Conservation (phyloP, 2,888 invertebrate genomes). For the Pachymerium ferrugineum region DNA sequence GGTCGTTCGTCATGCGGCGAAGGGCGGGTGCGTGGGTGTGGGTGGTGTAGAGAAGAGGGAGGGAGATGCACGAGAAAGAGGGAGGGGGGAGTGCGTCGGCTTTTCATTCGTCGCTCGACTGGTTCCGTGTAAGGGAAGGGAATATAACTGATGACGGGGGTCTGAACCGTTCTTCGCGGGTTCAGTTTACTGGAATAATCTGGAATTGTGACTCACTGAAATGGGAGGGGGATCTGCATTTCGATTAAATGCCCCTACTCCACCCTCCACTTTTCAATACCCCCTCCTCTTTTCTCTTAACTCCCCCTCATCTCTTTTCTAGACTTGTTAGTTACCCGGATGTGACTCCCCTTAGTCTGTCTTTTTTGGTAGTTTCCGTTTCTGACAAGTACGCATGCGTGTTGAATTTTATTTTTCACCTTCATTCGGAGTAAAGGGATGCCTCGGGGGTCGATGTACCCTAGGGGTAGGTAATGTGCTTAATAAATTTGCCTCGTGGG, state of each 20-base stretch:
- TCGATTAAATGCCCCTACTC: conserved; percentile 16
- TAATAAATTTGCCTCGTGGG: conserved; percentile 16
- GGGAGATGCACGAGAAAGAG: background rate
- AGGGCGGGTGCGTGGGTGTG: conserved; percentile 21
- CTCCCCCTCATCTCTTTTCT: background rate
- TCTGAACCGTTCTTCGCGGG: conserved; percentile 27
- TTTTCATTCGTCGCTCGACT: conserved; percentile 27
- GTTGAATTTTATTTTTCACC: background rate
- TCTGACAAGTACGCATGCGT: background rate
- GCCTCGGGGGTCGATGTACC: background rate
- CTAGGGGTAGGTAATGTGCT: conserved; percentile 16
- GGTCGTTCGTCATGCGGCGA: conserved; percentile 27
- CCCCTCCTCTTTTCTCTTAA: too few species aligned
- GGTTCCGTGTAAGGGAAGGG: conserved; percentile 27
- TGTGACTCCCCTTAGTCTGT: background rate
- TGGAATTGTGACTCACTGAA: conserved; percentile 27
- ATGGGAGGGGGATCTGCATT: conserved; percentile 27
- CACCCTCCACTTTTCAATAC: background rate
- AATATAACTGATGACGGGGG: conserved; percentile 27
- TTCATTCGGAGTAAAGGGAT: background rate
- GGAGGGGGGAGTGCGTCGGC: conserved; percentile 24
- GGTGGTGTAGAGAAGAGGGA: background rate
- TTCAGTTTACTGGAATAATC: conserved; percentile 27
- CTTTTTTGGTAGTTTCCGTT: conserved; percentile 2
- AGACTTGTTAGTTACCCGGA: conserved; percentile 14